Evolutionary conservation across 2,888 invertebrate species (phyloP).

Genomic region (Malthinus seriepunctatus): DNA sequence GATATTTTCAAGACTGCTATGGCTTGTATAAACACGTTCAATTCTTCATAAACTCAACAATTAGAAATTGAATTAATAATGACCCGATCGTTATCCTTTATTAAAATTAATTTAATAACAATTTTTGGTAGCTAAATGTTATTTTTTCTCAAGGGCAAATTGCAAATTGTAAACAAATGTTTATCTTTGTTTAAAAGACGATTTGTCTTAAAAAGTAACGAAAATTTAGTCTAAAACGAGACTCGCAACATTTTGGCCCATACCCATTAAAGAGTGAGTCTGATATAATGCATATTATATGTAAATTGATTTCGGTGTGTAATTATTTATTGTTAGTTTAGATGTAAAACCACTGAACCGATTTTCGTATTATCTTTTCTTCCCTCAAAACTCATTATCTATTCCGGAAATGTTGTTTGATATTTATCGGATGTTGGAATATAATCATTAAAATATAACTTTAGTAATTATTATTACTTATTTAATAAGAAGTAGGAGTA

Average conservation of each 20-base stretch:
- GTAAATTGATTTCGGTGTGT: constrained; percentile 44
- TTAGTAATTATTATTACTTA: constrained; percentile 2
- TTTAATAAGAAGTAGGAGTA: neutral
- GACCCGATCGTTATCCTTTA: too few species aligned
- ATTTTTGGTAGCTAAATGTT: constrained; percentile 8
- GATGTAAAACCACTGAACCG: constrained; percentile 43
- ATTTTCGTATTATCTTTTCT: constrained; percentile 41
- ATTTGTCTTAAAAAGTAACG: constrained; percentile 24
- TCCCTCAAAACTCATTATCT: constrained; percentile 36
- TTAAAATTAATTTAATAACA: too few species aligned
- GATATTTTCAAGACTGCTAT: too few species aligned
- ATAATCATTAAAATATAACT: constrained; percentile 19
- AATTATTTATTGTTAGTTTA: constrained; percentile 45
- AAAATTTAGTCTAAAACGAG: constrained; percentile 1
- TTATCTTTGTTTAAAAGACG: constrained; percentile 23
- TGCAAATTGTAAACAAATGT: constrained; percentile 24
- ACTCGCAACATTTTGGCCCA: constrained; percentile 22
- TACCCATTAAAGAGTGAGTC: constrained; percentile 1
- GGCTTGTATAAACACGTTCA: too few species aligned
- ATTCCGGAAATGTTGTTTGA: constrained; percentile 33
- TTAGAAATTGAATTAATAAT: too few species aligned
- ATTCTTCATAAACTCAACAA: too few species aligned
- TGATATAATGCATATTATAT: constrained; percentile 42
- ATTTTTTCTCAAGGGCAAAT: constrained; percentile 7
- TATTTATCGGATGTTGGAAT: constrained; percentile 31